Evolutionary conservation across 2,797 vertebrate genomes (phyloP), one percentile per base, ranked within the genome.

Genomic region (Microctenopoma stevenorrisi): DNA sequence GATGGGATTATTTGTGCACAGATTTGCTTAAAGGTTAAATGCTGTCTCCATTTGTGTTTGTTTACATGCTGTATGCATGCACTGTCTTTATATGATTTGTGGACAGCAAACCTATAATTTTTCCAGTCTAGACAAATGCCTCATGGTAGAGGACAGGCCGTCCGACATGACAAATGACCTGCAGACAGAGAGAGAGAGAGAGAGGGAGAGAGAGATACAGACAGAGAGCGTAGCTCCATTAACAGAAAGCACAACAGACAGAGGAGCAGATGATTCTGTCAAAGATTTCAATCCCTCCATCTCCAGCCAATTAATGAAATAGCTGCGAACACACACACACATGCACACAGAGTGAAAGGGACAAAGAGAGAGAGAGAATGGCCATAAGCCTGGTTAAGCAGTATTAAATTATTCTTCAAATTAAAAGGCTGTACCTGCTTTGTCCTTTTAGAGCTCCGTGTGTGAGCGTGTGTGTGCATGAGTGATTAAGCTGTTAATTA

Each of bases 401-500:
- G 68, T 77, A 86, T 88, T 87, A 85, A 88, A 90, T 91, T 88
- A 85, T 88, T 82, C 81, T 72, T 86, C 78, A 86, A 86, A 88
- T 89, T 83, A 90, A 88, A 87, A 83, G 72, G 66, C 74, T 25
- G 67, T 89, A 86, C 84, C 88, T 87, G 81, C 78, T 65, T 30
- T 65, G 84, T 83, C 79, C 73, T 79, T 60, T 76, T 56, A 68
- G 56, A 59, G 66, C 64, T 52, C 3, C 49, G 16, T 52, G 63
- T 62, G 48, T 52, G 33, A 22, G 47, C 43, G 61, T 71, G 56
- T 42, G 55, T 43, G 50, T 64, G 56, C 40, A 35, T 57, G 59
- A 56, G 72, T 79, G 77, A 88, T 83, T 83, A 87, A 83, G 75
- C 86, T 84, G 78, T 87, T 90, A 89, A 92, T 92, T 89, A 89